phyloP scores from a whole-genome alignment of 2,797 vertebrate genomes.

The Muscicapa striata region DNA sequence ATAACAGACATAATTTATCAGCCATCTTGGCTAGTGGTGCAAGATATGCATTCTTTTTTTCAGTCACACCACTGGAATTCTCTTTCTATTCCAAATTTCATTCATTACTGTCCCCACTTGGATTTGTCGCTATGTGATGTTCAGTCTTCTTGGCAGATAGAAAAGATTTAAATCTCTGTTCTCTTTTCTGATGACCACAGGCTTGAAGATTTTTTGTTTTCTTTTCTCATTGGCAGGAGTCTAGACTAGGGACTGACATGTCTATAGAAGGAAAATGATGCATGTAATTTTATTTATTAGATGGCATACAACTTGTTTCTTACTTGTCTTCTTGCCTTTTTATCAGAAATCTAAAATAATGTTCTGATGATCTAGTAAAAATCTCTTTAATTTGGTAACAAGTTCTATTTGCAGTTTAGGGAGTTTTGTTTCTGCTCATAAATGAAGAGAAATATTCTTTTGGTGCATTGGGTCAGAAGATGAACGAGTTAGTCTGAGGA shows the following conservation, averaged over 20 bases:
- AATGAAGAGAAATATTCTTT: constrained; percentile 3
- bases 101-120: background rate
- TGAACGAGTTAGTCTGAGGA: background rate
- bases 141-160: background rate
- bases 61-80: background rate
- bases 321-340: background rate
- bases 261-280: background rate
- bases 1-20: background rate
- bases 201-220: background rate
- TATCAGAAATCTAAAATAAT: background rate
- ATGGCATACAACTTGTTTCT: background rate
- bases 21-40: background rate
- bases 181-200: background rate
- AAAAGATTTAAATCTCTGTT: background rate
- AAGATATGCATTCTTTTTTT: background rate
- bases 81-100: background rate
- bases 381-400: background rate
- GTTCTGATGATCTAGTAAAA: background rate
- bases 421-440: constrained; percentile 1
- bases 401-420: background rate
- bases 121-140: background rate
- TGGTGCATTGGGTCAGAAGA: constrained; percentile 3
- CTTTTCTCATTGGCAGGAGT: background rate
- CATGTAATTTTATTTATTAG: background rate
- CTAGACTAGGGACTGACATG: background rate